Conservation (phyloP, 2,113 vertebrate genomes). For the Limnothrissa miodon region DNA sequence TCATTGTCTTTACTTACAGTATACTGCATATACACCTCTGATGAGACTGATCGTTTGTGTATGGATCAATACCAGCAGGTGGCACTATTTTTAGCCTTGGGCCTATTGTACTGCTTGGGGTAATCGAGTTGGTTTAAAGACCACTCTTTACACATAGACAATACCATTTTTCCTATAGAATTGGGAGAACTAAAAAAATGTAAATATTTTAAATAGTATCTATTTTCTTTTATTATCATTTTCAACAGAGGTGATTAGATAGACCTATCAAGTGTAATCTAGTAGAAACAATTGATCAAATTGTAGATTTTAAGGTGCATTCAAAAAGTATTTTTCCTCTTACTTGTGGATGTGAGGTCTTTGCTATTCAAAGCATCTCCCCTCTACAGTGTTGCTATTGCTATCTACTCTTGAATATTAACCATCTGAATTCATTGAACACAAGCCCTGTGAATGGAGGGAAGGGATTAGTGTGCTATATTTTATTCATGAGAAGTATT, state of each 20-base stretch:
- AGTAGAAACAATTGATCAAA: background rate
- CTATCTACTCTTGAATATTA: constrained; percentile 53
- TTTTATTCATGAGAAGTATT: constrained; percentile 43
- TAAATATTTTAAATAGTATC: too few species aligned
- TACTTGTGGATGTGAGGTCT: background rate
- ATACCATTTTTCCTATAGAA: too few species aligned
- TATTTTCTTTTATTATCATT: background rate
- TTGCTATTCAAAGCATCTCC: background rate
- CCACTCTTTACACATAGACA: too few species aligned
- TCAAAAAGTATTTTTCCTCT: background rate
- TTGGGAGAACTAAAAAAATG: too few species aligned
- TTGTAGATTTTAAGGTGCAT: background rate
- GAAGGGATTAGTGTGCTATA: constrained; percentile 53
- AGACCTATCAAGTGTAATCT: background rate
- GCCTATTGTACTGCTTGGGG: background rate
- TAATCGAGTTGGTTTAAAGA: too few species aligned
- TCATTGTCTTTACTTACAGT: too few species aligned
- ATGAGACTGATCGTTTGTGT: too few species aligned
- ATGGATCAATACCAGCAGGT: background rate
- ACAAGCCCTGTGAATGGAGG: constrained; percentile 58
- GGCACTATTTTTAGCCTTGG: background rate
- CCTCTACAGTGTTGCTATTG: background rate
- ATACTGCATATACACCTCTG: too few species aligned
- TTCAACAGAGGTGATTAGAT: background rate
- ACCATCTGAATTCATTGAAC: constrained; percentile 53